phyloP scores from a whole-genome alignment of 2,888 invertebrate species.

The Crocallis elinguaria region DNA sequence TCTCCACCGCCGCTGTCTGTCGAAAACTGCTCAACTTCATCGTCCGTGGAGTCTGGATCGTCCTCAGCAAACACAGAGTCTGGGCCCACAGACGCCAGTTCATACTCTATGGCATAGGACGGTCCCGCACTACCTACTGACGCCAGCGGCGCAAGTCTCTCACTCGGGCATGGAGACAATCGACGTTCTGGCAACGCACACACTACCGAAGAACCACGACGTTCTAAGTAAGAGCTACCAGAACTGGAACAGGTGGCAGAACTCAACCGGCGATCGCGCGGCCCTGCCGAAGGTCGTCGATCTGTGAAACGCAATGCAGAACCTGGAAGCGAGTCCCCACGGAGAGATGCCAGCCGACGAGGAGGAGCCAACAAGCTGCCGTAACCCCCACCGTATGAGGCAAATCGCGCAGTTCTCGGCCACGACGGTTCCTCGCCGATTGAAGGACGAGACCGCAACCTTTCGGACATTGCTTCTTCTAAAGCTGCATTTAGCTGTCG shows the following conservation, averaged over 20 bases:
- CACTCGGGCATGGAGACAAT: constrained; percentile 89
- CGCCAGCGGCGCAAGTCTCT: constrained; percentile 90
- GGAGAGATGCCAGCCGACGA: constrained; percentile 84
- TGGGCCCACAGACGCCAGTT: constrained; percentile 88
- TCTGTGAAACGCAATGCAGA: constrained; percentile 82
- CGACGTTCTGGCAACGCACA: constrained; percentile 92
- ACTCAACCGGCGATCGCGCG: constrained; percentile 87
- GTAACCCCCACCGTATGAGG: constrained; percentile 86
- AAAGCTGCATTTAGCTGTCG: constrained; percentile 90
- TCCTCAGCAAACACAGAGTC: constrained; percentile 93
- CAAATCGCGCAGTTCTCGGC: constrained; percentile 73
- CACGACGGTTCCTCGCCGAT: constrained; percentile 88
- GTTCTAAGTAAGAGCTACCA: constrained; percentile 92
- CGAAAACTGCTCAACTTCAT: constrained; percentile 93
- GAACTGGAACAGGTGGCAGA: constrained; percentile 94
- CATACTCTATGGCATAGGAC: constrained; percentile 88
- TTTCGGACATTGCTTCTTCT: constrained; percentile 85
- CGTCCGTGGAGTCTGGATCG: constrained; percentile 91
- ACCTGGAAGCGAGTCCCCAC: constrained; percentile 86
- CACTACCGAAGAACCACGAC: constrained; percentile 91
- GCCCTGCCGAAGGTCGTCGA: constrained; percentile 78
- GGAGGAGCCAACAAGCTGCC: constrained; percentile 90
- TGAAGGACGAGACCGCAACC: constrained; percentile 82
- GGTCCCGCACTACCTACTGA: constrained; percentile 92
- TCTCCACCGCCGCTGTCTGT: constrained; percentile 90